Evolutionary conservation across 2,888 invertebrate species (phyloP).

Genomic region (Tachystola acroxantha): DNA sequence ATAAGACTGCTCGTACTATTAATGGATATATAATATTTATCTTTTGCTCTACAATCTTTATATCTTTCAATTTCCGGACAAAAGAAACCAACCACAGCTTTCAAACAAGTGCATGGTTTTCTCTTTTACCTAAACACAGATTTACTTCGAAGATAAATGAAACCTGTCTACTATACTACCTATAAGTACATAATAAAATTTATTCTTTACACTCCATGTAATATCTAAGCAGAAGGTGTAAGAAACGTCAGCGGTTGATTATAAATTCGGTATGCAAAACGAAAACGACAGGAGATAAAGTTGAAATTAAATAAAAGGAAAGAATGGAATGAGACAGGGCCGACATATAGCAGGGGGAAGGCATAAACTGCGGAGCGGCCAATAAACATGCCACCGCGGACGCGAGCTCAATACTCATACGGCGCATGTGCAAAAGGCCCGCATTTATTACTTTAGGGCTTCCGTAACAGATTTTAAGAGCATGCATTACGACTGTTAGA

Average conservation of each 20-base stretch:
- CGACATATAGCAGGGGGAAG: conserved; percentile 30
- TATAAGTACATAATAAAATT: background rate
- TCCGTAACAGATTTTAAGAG: conserved; percentile 22
- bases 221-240: conserved; percentile 7
- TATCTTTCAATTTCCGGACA: too few species aligned
- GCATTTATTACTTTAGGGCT: conserved; percentile 33
- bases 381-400: conserved; percentile 51
- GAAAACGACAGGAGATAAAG: conserved; percentile 22
- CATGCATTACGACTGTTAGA: too few species aligned
- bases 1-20: too few species aligned
- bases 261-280: conserved; percentile 30
- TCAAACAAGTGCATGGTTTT: too few species aligned
- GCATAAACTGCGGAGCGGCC: conserved; percentile 42
- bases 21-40: too few species aligned
- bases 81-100: too few species aligned
- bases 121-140: too few species aligned
- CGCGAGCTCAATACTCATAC: conserved; percentile 40
- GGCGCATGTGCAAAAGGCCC: conserved; percentile 26
- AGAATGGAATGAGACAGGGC: conserved; percentile 32
- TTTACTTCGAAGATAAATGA: too few species aligned
- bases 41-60: too few species aligned
- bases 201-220: background rate
- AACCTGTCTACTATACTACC: too few species aligned
- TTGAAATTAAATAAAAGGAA: conserved; percentile 42
- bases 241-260: conserved; percentile 6